phyloP scores from a whole-genome alignment of 2,113 vertebrate species.

The Carassius gibelio region DNA sequence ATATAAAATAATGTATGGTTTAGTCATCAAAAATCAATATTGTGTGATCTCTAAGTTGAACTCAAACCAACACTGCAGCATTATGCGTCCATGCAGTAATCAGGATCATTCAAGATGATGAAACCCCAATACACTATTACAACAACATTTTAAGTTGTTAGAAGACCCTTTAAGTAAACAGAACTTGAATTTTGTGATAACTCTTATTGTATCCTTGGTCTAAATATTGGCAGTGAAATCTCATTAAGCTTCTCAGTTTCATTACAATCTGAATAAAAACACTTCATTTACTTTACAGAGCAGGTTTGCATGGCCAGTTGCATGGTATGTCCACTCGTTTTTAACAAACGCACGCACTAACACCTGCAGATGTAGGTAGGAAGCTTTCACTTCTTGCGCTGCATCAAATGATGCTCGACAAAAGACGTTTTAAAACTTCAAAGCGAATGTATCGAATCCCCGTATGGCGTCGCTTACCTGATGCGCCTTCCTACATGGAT shows the following conservation, averaged over 20 bases:
- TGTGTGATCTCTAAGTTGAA: slow-evolving; percentile 23
- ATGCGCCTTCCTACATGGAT: not conserved
- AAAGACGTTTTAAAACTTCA: slow-evolving; percentile 14
- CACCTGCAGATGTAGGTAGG: slow-evolving; percentile 13
- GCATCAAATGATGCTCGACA: slow-evolving; percentile 17
- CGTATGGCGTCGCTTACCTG: slow-evolving; percentile 43
- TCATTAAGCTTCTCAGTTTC: not conserved
- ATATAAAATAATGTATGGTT: not conserved
- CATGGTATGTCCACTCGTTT: not conserved
- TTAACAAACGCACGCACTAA: not conserved
- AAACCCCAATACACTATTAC: not conserved
- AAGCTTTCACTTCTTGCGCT: slow-evolving; percentile 5
- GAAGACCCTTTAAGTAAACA: not conserved
- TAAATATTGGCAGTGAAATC: not conserved
- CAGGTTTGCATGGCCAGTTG: not conserved
- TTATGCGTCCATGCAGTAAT: not conserved
- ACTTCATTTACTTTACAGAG: not conserved
- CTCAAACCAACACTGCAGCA: slow-evolving; percentile 34
- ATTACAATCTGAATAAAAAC: not conserved
- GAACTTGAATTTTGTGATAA: not conserved
- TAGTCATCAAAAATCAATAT: not conserved
- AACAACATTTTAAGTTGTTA: not conserved
- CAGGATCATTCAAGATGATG: not conserved
- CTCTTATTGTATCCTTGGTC: not conserved
- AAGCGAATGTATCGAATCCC: not conserved